Evolutionary conservation across 2,888 invertebrate species (phyloP), one percentile per base, ranked within the genome.

Genomic region (Tetranychus piercei): DNA sequence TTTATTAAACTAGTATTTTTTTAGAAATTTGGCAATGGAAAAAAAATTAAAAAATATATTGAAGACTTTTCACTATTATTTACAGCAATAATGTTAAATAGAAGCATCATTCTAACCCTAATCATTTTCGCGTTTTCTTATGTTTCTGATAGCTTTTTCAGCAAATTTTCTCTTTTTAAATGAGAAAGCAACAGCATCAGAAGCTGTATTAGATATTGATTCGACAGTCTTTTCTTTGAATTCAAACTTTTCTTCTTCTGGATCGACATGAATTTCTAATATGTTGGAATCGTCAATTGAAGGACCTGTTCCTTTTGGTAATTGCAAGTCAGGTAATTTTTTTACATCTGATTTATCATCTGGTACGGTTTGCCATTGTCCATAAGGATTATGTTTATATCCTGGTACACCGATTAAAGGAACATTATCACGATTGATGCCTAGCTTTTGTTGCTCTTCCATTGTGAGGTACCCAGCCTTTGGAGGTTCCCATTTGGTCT

Each of bases 401-500:
- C 45, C 75, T 23, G 44, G 44, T 20, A 5, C 67, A 55, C 55
- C 55, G 23, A 44, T 44, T 9, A 64, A 20, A 18, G 67, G 65
- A 44, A 43, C 20, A 6, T 23, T 44, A n/a, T 22, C n/a, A 22
- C 44, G 44, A 34, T 55, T 44, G 44, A 66, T 44, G 23, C 22
- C 70, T 65, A 74, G 20, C 71, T 73, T 44, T 44, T 77, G 75
- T 78, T 80, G 78, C 76, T 80, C 80, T 75, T 73, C 78, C 75
- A 80, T 44, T 8, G 79, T 78, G 23, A 89, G 81, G 23, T 88
- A 88, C 75, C 90, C 89, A 81, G 88, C 90, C 73, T 83, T 83
- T 0, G 92, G 92, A 9, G 87, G 83, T 77, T 88, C 87, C 90
- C 90, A 91, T 2, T 87, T 85, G 0, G 90, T 88, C 83, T 90